These are phyloP conservation scores for Xerus rutilus DNA, from an alignment of 2,797 vertebrate genomes.

Conservation along the genomic window DNA sequence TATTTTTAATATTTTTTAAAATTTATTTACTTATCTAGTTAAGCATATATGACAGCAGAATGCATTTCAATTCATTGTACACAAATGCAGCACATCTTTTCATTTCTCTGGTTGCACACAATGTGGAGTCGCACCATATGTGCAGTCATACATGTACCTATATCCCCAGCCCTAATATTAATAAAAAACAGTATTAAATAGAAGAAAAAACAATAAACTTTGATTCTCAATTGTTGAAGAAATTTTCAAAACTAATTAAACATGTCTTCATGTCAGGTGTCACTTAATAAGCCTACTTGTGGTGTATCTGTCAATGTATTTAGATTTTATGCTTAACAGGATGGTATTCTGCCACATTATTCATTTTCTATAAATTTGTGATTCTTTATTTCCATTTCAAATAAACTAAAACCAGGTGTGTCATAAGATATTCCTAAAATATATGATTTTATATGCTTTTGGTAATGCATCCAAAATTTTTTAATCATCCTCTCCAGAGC, in stretches of 20 bases:
- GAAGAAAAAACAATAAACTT: background rate
- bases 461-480: background rate
- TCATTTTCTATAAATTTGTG: background rate
- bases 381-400: conserved; percentile 15
- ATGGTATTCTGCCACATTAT: background rate
- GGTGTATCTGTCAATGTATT: background rate
- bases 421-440: background rate
- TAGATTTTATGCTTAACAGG: background rate
- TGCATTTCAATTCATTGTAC: no score
- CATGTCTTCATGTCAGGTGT: background rate
- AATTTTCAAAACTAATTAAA: conserved; percentile 20
- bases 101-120: no score
- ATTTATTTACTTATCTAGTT: no score
- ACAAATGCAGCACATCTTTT: no score
- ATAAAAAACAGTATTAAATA: background rate
- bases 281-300: background rate
- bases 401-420: background rate
- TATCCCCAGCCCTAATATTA: background rate
- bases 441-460: background rate
- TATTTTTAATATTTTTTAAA: background rate
- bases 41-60: no score
- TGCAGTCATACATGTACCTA: no score
- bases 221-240: background rate
- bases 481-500: background rate
- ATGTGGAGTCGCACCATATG: no score